Percentiles rank a stretch among this genome's conserved stretches.
These are phyloP conservation scores for Psammodynastes pulverulentus DNA, from an alignment of 2,113 vertebrate species.

Conservation along the genomic window DNA sequence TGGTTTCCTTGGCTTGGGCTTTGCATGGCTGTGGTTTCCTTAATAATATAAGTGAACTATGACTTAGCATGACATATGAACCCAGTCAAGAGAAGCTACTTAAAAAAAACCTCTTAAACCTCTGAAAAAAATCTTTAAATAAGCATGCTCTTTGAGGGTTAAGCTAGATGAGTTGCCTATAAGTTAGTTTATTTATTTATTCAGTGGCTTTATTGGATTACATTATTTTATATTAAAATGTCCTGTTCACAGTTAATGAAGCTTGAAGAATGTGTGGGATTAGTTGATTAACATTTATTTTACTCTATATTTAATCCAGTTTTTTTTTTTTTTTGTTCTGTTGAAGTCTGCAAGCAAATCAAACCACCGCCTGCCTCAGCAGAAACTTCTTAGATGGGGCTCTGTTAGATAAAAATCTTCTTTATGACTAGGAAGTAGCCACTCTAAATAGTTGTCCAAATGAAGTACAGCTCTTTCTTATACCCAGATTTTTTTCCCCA, in stretches of 20 bases:
- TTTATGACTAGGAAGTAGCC: not conserved
- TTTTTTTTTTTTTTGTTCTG: not conserved
- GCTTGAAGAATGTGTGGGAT: not conserved
- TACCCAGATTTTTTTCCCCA: not conserved
- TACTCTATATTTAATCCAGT: not conserved
- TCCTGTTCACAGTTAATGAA: not conserved
- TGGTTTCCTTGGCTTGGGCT: not conserved
- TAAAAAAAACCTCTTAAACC: not conserved
- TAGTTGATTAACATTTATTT: not conserved
- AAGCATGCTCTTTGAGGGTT: not conserved
- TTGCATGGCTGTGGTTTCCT: not conserved
- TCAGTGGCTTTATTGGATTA: not conserved
- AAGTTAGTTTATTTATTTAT: not conserved
- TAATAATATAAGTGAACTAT: not conserved
- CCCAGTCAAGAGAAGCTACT: not conserved
- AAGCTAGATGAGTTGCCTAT: not conserved
- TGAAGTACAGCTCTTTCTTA: not conserved
- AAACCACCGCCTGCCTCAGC: not conserved
- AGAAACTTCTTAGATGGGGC: not conserved
- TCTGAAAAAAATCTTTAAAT: not conserved
- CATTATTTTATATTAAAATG: not conserved
- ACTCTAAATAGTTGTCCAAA: not conserved
- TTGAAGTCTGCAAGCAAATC: not conserved
- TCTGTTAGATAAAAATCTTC: not conserved
- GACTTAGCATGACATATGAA: not conserved